phyloP scores from a whole-genome alignment of 64 coral and sea anemone species.

The Astreopora myriophthalma region DNA sequence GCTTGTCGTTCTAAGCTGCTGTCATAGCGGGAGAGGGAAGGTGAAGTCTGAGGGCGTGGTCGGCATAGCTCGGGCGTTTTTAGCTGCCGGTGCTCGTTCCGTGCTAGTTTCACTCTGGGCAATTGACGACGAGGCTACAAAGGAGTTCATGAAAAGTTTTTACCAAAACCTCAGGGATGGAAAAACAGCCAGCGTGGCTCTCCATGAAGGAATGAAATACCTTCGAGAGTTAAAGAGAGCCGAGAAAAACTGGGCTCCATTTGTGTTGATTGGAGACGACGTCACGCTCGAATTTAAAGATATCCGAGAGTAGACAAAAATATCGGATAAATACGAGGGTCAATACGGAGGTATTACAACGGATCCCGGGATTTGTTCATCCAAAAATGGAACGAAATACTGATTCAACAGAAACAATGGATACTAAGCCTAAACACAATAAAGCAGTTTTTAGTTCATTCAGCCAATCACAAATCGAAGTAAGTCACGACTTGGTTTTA shows the following conservation, averaged over 20 bases:
- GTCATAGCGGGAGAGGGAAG: neutral
- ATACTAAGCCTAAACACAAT: too few relatives aligned
- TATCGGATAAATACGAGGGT: too few relatives aligned
- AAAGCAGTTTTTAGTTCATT: too few relatives aligned
- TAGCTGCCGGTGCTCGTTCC: neutral
- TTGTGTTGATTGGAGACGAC: neutral
- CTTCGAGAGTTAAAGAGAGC: neutral
- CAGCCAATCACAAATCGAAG: too few relatives aligned
- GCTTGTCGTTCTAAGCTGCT: constrained; percentile 2
- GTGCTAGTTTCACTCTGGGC: neutral
- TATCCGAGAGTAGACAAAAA: neutral
- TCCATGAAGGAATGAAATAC: neutral
- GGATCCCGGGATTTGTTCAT: too few relatives aligned
- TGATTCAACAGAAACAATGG: too few relatives aligned
- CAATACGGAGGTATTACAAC: too few relatives aligned
- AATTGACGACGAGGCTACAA: neutral
- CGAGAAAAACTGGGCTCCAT: constrained; percentile 1
- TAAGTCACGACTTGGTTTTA: too few relatives aligned
- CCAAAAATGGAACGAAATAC: too few relatives aligned
- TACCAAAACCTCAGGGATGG: neutral
- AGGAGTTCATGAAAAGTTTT: neutral
- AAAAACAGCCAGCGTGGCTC: neutral
- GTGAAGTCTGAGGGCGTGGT: neutral
- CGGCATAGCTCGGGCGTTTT: neutral
- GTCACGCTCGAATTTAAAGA: neutral